Evolutionary conservation across 2,113 vertebrate genomes (phyloP), one percentile per base, ranked within the genome.

Genomic region (Rhinolophus ferrumequinum): DNA sequence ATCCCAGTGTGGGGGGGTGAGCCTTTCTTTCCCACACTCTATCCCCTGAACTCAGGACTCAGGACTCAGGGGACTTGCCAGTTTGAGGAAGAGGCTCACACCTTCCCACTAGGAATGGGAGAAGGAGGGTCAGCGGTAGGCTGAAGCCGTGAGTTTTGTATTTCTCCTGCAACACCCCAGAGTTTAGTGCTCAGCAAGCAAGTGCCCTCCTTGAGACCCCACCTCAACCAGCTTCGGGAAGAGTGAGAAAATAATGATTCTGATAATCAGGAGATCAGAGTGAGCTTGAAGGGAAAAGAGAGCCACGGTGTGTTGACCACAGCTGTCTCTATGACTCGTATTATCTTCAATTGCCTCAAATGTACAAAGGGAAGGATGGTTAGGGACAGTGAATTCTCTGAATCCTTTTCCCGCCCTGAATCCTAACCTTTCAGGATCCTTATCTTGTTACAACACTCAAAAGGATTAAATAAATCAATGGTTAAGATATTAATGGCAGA

Each of bases 401-500:
- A 77, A 64, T 35, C 28, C 14, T 56, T 90, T 67, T 35, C 44
- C 16, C 47, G 16, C 14, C 21, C 5, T n/a, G n/a, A n/a, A n/a
- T n/a, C n/a, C n/a, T 33, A 44, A 38, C 41, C 54, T 82, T 88
- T 75, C 44, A 69, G 54, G 30, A 87, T 30, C n/a, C 33, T 88
- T 70, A 33, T n/a, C 58, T 93, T 52, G 16, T 35, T 70, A 13
- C 50, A 79, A 11, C 13, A 58, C 26, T 75, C 52, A 12, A 56
- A 89, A 95, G 87, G 56, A 44, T 56, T 35, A 69, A 82, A 75
- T 64, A 75, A 86, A 66, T 66, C 44, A 94, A 30, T 28, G 18
- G 30, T 33, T 92, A 77, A 94, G 85, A 54, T 95, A 88, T 67
- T 77, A 75, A 93, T 56, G 41, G 44, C 26, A 58, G 58, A 66